Base-by-base conservation (phyloP, 2,113 vertebrate species). In the Epinephelus lanceolatus region DNA sequence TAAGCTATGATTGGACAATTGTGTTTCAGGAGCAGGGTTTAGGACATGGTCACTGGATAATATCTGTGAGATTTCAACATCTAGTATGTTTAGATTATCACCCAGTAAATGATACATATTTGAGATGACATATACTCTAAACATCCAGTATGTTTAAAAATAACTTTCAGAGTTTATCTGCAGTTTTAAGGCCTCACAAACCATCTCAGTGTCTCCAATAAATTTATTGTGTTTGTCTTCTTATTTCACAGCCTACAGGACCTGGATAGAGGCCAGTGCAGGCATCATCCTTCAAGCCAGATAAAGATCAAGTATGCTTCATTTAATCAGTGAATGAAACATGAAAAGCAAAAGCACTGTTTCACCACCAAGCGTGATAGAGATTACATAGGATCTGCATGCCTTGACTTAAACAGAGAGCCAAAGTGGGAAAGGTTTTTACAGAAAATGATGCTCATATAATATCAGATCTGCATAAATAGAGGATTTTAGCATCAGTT, bases 261-360 rank as follows among this genome's bases (percentile, higher is more conserved):
- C 37, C 78, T 86, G 85, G 88, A 86, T 83, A 42, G 76, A 86
- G 83, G 90, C 86, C 88, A 91, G 70, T 51, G 78, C 56, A 89
- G 80, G 63, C 86, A 91, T 90, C 86, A 81, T 91, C 89, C 90
- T 91, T 94, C 91, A 92, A 21, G 78, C 72, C 21, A 56, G 86
- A 90, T 93, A 89, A 89, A 92, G 65, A 92, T 94, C 91, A 93
- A 89, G 60, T 86, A 87, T 84, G 90, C 86, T 80, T 92, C 83
- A 91, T 92, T 93, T 92, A 91, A 88, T 88, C 83, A 86, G 78
- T 71, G 65, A 78, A 69, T 84, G 33, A 59, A 89, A 83, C 86
- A 88, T 81, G 81, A 88, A 77, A 91, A 66, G 80, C 76, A 83
- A 90, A 88, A 83, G 80, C 45, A 89, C 79, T 89, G 85, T 90